Evolutionary conservation across 1,140 invertebrate species (phyloP).

Genomic region (Oncopodura yosiiana): DNA sequence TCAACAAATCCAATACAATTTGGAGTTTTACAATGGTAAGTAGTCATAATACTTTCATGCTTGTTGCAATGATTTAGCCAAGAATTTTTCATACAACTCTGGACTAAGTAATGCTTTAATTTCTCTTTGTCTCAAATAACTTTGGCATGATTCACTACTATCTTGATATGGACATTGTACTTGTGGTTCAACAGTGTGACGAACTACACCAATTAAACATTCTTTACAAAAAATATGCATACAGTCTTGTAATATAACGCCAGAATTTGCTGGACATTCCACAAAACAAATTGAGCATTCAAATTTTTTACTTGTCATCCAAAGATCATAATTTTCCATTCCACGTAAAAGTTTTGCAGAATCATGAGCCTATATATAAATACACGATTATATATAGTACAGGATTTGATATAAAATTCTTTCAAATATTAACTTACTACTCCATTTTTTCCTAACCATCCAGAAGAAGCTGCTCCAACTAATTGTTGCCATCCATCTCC

Average conservation of each 20-base stretch:
- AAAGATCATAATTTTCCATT: conserved; percentile 35
- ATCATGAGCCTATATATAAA: conserved; percentile 3
- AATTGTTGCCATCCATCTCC: neutral
- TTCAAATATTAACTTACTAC: neutral
- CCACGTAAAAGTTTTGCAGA: conserved; percentile 34
- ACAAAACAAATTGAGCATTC: conserved; percentile 47
- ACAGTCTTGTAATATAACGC: conserved; percentile 48
- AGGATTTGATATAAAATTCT: neutral
- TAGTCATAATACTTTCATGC: conserved; percentile 66
- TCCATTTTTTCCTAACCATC: no score
- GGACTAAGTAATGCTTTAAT: conserved; percentile 43
- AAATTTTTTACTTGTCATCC: conserved; percentile 42
- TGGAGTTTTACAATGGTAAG: conserved; percentile 81
- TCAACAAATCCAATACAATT: conserved; percentile 73
- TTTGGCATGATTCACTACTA: conserved; percentile 43
- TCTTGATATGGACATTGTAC: conserved; percentile 46
- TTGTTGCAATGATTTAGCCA: conserved; percentile 58
- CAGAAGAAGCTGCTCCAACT: no score
- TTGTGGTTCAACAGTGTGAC: conserved; percentile 42
- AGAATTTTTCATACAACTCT: conserved; percentile 42
- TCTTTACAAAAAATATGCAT: conserved; percentile 49
- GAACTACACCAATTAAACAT: conserved; percentile 42
- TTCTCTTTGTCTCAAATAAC: conserved; percentile 44
- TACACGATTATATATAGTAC: neutral
- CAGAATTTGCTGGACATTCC: conserved; percentile 40